Evolutionary conservation across 1,140 invertebrate genomes (phyloP).

Genomic region (Capitella teleta): DNA sequence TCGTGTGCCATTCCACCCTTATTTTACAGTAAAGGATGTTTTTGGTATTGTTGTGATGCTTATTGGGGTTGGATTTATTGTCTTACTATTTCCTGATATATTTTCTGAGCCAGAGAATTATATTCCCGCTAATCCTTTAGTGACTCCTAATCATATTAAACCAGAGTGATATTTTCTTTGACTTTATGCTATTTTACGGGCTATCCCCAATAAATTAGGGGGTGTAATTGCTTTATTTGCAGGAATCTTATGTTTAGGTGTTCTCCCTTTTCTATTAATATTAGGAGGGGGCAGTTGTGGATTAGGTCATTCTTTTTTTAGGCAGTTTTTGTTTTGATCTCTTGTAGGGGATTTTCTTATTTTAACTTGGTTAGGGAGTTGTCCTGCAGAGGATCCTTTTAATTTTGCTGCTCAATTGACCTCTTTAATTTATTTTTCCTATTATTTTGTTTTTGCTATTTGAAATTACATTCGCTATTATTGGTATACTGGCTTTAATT

Average conservation of each 20-base stretch:
- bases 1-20: conserved; percentile 52
- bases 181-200: conserved; percentile 60
- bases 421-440: no score
- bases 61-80: conserved; percentile 38
- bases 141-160: conserved; percentile 59
- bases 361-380: neutral
- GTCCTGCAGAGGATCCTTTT: neutral
- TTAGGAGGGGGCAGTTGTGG: neutral
- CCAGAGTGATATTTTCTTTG: conserved; percentile 67
- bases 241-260: conserved; percentile 1
- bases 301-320: neutral
- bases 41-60: conserved; percentile 27
- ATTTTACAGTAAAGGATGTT: conserved; percentile 22
- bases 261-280: neutral
- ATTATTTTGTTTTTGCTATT: no score
- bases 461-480: no score
- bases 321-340: neutral
- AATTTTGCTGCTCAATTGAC: no score
- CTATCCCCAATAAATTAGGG: conserved; percentile 62
- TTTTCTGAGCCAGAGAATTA: conserved; percentile 59
- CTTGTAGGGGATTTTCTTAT: neutral
- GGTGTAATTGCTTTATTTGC: conserved; percentile 51
- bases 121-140: conserved; percentile 54
- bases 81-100: conserved; percentile 45
- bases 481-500: no score